Evolutionary conservation across 2,888 invertebrate species (phyloP), one percentile per base, ranked within the genome.

Genomic region (Meghimatium bilineatum): DNA sequence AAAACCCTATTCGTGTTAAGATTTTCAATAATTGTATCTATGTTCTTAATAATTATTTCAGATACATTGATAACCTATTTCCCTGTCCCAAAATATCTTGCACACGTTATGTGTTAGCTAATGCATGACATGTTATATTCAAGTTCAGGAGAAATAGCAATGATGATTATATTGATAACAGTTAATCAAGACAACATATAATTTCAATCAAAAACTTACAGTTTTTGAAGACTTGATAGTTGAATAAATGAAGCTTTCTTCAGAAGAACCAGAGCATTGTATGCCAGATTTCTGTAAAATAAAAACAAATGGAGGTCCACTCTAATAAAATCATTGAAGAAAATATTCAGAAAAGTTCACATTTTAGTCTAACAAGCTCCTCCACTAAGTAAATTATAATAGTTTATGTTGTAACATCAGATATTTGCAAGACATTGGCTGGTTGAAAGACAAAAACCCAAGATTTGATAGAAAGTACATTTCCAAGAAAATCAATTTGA

Each of bases 161-260:
- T n/a, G 12, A 5, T 63, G 23, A 63, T n/a, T 17, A 63, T 6
- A 63, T n/a, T n/a, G n/a, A 63, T 6, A 23, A 36, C 38, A 26
- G 23, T 38, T 12, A 23, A 23, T 26, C 38, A 12, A 71, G 38
- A 26, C 1, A 10, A 38, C 26, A 71, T 29, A 23, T 26, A 26
- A 8, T 71, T 36, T 36, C 29, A 32, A 14, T 10, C 23, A 52
- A 29, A 32, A 74, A 88, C 88, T 88, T 77, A 88, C 88, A 88
- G 66, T 86, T 86, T 87, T 78, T 86, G 84, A 63, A 88, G 87
- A 82, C 84, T 85, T 34, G 88, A 88, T 0, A 88, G 81, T 63
- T 84, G 82, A 81, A 87, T 86, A 69, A 88, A 88, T 32, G 86
- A 87, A 44, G 85, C 86, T 38, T 84, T 82, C 72, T 85, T 86